phyloP scores from a whole-genome alignment of 2,113 vertebrate species.

The Galeopterus variegatus region DNA sequence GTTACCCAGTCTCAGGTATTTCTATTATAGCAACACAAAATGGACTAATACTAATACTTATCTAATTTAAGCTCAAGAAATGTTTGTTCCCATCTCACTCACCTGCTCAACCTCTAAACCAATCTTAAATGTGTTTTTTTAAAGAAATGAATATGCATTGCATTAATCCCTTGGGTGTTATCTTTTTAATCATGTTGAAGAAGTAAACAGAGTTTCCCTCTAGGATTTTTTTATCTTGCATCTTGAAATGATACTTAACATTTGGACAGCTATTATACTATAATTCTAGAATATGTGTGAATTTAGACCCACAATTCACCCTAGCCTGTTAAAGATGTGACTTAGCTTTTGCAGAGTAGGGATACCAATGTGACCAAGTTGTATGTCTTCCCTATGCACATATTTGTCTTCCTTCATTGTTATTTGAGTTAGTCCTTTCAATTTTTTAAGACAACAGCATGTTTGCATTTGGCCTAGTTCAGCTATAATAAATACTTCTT shows the following conservation, averaged over 20 bases:
- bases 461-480: conserved; percentile 87
- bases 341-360: conserved; percentile 62
- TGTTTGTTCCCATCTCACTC: not conserved
- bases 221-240: conserved; percentile 21
- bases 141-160: not conserved
- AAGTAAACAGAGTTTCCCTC: not conserved
- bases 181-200: not conserved
- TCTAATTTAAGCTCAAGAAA: not conserved
- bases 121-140: conserved; percentile 16
- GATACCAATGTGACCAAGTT: conserved; percentile 29
- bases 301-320: conserved; percentile 28
- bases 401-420: conserved; percentile 87
- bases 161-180: not conserved
- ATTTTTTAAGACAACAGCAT: conserved; percentile 83
- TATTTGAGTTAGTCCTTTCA: conserved; percentile 86
- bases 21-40: too few relatives aligned
- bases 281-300: conserved; percentile 66
- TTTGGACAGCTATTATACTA: conserved; percentile 34
- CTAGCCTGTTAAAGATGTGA: conserved; percentile 66
- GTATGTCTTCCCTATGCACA: conserved; percentile 65
- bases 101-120: not conserved
- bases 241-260: conserved; percentile 55
- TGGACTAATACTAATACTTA: not conserved
- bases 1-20: too few relatives aligned
- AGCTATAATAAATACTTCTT: conserved; percentile 82